Base-by-base conservation (phyloP, 1,140 invertebrate genomes). In the Megalonaias nervosa region DNA sequence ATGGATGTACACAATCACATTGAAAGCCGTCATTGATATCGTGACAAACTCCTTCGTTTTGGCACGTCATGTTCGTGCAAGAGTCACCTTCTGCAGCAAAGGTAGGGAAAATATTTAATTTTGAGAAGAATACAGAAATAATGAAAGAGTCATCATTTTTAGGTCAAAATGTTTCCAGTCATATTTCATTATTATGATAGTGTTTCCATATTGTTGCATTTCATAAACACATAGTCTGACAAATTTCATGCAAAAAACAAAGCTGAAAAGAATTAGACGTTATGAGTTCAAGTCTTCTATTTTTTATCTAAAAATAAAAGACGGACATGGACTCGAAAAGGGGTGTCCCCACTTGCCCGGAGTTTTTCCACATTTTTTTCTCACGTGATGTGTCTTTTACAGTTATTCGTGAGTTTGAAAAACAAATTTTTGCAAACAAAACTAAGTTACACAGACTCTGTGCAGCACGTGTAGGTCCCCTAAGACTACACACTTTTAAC, bases 1-100 rank as follows among this genome's bases (percentile, higher is more conserved):
- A 85, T 1, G 74, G 74, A 31, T 61, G 62, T 38, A 66, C 59
- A 73, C 82, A 83, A n/a, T 66, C 67, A 70, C 84, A 83, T 0
- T 15, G 62, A 61, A 71, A 83, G 16, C 62, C 72, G 16, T 71
- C 71, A 2, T 62, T 26, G 17, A 13, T 38, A 56, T 85, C 78
- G 6, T 74, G 59, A 66, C 82, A 83, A 6, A 65, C 67, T 31
- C 84, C 82, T 60, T 81, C 80, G 48, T 80, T 67, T 21, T 64
- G 16, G 21, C 82, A 83, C 0, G 82, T 76, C 15, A 76, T 70
- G 16, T 26, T 74, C 13, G 61, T 69, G 57, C 81, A 80, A 12
- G 64, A 48, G 31, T 78, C 61, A 17, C 31, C 66, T 19, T 72
- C 79, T 79, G 56, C 23, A 59, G 4, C 38, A 23, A 67, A 61